Evolutionary conservation across 2,888 invertebrate species (phyloP), one percentile per base, ranked within the genome.

Genomic region (Argynnis bischoffii): DNA sequence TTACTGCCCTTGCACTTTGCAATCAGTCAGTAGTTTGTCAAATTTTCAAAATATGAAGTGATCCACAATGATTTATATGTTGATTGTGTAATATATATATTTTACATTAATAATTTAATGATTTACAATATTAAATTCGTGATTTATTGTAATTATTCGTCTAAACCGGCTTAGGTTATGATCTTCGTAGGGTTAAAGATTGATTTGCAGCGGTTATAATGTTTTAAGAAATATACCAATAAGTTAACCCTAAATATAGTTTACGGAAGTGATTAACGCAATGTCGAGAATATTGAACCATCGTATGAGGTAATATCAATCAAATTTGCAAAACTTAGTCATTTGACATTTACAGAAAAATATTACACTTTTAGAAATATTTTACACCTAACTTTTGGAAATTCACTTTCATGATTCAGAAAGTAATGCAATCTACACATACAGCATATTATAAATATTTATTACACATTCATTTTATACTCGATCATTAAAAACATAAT

Each of bases 241-340:
- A 56, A 76, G 78, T 76, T 76, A 76, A 67, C 64, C 69, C 67
- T 73, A 77, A 81, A 76, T 76, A 78, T 67, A 69, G 54, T 68
- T 55, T 69, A 69, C 69, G 55, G 68, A 81, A 82, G 71, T 76
- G 81, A 81, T 84, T 81, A 85, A 82, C 86, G 89, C 73, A 77
- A 92, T 92, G 92, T 92, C 92, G 74, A 87, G 92, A 79, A 90
- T 92, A 82, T 85, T 92, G 65, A 89, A 91, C 78, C 88, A 91
- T 80, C 90, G 88, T 69, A 79, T 90, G 79, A 90, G 90, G 92
- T 91, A 80, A 66, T 47, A 35, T 14, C n/a, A 50, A 47, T 26
- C 18, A 60, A 35, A 21, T 14, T n/a, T 18, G 55, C 15, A 18
- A 46, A 26, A 47, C 8, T 57, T 51, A 41, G 16, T 41, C 18